Evolutionary conservation across 1,140 invertebrate genomes (phyloP), one percentile per base, ranked within the genome.

Genomic region (Potamilus streckersoni): DNA sequence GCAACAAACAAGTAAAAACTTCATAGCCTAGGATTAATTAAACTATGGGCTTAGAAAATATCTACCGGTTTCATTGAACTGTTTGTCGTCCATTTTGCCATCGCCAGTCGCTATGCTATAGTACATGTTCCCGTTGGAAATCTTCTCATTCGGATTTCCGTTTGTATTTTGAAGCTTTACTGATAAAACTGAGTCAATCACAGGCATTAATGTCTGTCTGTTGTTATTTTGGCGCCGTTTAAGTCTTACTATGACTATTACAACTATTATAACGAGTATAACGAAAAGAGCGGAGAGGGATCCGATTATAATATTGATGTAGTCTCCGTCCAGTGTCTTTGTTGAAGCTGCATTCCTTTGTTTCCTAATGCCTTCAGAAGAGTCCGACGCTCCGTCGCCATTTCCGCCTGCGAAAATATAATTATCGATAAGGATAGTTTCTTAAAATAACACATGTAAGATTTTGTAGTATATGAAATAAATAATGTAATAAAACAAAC

Each of bases 261-360:
- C 91, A 55, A 94, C 90, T 86, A 95, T 93, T 16, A 80, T 75
- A 78, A 95, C 93, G 2, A 94, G 91, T 14, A 96, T 93, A n/a
- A 93, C 92, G 2, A 94, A 91, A 19, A 96, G 92, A 71, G 95
- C 93, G 0, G 94, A 95, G 62, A 96, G 85, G 0, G 93, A 93
- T 0, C 95, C 95, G 69, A 95, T 95, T 31, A 95, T 93, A 58
- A 96, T 91, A 0, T 95, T 95, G 56, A 96, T 94, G 83, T 95
- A 95, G 93, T 87, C 92, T 79, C 94, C 92, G 75, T 91, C 91
- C 38, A 68, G 69, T 12, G 23, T 69, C 27, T 69, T 49, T 49
- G 38, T 49, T 49, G 38, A 49, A 49, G 38, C 38, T 49, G 6
- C 38, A 49, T 49, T 49, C 38, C 38, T 0, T 49, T 49, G 38